Base-by-base conservation (phyloP, 2,888 invertebrate genomes). In the Xanthia togata region DNA sequence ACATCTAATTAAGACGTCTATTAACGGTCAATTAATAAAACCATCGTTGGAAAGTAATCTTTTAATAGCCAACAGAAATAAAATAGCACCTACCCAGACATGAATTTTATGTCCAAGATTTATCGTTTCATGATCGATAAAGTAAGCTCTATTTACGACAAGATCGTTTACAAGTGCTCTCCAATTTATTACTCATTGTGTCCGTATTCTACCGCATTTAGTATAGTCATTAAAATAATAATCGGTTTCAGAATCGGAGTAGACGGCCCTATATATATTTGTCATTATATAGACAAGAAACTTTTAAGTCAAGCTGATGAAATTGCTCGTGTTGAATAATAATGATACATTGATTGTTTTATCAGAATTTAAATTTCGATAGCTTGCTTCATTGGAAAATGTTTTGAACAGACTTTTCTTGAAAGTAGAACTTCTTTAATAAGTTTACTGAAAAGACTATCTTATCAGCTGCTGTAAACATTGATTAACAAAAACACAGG, bases 81-180 rank as follows among this genome's bases (percentile, higher is more conserved):
- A 55, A 80, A 65, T 50, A 23, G 11, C 23, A 60, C 23, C 26
- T 57, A n/a, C n/a, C n/a, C 14, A 35, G 23, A 70, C 26, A n/a
- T 60, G 12, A 31, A 17, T 26, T 78, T 83, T 57, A 79, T 70
- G 84, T 55, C 8, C 31, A 59, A 65, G 50, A 64, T 81, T 69
- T 62, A 76, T 62, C 12, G 69, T 47, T 76, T 50, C 41, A 59
- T 55, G 68, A 62, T 81, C 75, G 11, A 57, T 71, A 81, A 75
- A 84, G 44, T 57, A 64, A 63, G 57, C 63, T 81, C 17, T 72
- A 81, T 70, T 72, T 71, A 85, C 20, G 55, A 31, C 38, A 53
- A 55, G 50, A 26, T 26, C 26, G 44, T 81, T 68, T 41, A 35
- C 50, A 84, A 75, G 59, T 70, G 70, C 47, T 82, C 20, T 60